phyloP scores from a whole-genome alignment of 2,888 invertebrate species.

The Campaea margaritaria region DNA sequence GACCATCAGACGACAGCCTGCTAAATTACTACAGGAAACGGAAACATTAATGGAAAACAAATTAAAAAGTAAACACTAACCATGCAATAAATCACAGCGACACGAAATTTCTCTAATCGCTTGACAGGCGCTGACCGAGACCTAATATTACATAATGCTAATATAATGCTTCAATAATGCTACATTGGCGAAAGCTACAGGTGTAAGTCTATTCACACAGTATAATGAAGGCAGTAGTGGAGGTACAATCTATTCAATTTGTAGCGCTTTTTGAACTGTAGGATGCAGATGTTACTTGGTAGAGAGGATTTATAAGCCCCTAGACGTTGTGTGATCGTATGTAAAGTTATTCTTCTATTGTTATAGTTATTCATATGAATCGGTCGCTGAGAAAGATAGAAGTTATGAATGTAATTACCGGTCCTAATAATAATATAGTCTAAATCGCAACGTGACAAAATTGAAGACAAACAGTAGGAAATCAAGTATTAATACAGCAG shows the following conservation, averaged over 20 bases:
- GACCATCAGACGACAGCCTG: background rate
- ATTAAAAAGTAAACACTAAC: conserved; percentile 25
- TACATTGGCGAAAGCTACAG: conserved; percentile 71
- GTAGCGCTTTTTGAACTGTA: background rate
- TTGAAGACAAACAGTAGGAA: no score
- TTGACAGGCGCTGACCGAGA: conserved; percentile 72
- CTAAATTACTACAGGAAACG: conserved; percentile 15
- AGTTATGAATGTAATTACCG: no score
- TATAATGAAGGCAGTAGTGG: conserved; percentile 5
- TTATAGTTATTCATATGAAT: no score
- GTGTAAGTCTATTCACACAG: conserved; percentile 44
- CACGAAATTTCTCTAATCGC: conserved; percentile 51
- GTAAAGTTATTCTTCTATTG: no score
- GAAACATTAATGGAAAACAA: conserved; percentile 34
- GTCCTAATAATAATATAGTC: no score
- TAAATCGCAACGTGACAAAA: no score
- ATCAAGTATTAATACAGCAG: no score
- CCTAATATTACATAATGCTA: conserved; percentile 68
- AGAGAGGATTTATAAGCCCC: no score
- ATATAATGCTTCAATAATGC: conserved; percentile 61
- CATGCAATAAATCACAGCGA: conserved; percentile 43
- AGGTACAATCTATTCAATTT: background rate
- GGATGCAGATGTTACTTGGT: no score
- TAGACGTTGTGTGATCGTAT: no score
- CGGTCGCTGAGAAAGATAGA: no score